phyloP scores from a whole-genome alignment of 1,140 invertebrate genomes.

The Macrotrachela quadricornifera region DNA sequence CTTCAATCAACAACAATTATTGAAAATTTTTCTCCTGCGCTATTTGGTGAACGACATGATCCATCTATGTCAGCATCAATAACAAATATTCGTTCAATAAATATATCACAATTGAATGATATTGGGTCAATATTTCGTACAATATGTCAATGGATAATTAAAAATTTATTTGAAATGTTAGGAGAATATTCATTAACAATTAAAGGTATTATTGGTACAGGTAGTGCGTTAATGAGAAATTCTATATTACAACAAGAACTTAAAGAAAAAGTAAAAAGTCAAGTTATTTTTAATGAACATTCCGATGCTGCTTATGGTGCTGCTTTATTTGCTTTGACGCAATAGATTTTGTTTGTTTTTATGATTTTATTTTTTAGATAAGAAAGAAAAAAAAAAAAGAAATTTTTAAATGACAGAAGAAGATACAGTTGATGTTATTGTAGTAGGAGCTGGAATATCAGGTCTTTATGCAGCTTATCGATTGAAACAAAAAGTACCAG shows the following conservation, averaged over 20 bases:
- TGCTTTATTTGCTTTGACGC: background rate
- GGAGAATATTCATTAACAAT: background rate
- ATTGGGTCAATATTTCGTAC: constrained; percentile 47
- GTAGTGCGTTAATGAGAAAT: constrained; percentile 1
- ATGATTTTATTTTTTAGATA: too few relatives aligned
- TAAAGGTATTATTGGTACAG: constrained; percentile 5
- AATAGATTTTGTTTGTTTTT: too few relatives aligned
- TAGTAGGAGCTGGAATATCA: constrained; percentile 24
- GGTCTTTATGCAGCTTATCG: constrained; percentile 21
- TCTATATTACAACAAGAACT: background rate
- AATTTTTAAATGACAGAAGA: background rate
- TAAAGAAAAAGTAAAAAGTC: background rate
- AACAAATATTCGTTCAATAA: constrained; percentile 45
- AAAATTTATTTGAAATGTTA: constrained; percentile 43
- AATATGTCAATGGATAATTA: constrained; percentile 52
- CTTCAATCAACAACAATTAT: constrained; percentile 26
- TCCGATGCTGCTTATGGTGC: constrained; percentile 6
- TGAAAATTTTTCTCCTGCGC: constrained; percentile 34
- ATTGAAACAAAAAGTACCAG: constrained; percentile 15
- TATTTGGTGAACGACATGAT: constrained; percentile 54
- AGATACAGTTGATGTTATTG: constrained; percentile 16
- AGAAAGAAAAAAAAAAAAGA: too few relatives aligned
- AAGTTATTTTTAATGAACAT: background rate
- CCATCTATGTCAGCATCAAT: constrained; percentile 43
- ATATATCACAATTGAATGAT: constrained; percentile 32